A percentile compares a stretch with the other conserved stretches of the same genome.
phyloP scores from a whole-genome alignment of 1,140 invertebrate genomes.

The Lerema accius region DNA sequence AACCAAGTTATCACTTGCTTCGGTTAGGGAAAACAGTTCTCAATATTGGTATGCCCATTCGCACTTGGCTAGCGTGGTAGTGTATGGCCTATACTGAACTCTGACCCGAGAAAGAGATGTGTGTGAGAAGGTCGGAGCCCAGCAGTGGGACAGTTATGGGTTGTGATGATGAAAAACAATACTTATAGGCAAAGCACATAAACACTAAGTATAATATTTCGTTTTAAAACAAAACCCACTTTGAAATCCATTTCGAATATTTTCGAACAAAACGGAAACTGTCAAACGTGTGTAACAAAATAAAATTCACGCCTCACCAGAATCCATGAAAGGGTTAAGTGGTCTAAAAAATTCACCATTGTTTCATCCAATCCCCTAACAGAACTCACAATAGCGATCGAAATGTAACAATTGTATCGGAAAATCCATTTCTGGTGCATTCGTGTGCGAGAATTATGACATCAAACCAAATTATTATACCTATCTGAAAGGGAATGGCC shows the following conservation, averaged over 20 bases:
- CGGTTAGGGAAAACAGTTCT: too few species aligned
- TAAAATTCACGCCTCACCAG: conserved; percentile 39
- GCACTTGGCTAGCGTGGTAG: too few species aligned
- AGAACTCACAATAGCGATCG: conserved; percentile 43
- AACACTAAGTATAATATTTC: neutral
- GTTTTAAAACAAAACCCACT: neutral
- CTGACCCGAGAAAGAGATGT: too few species aligned
- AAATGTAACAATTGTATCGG: conserved; percentile 68
- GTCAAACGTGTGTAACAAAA: conserved; percentile 18
- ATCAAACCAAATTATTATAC: conserved; percentile 69
- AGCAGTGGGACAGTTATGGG: too few species aligned
- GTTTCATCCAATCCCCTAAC: conserved; percentile 46
- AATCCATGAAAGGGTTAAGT: conserved; percentile 41
- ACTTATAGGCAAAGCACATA: too few species aligned
- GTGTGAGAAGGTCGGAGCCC: too few species aligned
- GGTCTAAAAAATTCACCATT: conserved; percentile 51
- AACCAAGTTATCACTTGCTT: too few species aligned
- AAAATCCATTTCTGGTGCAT: conserved; percentile 67
- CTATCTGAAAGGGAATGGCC: conserved; percentile 44
- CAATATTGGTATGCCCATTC: too few species aligned
- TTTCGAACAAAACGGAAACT: conserved; percentile 4
- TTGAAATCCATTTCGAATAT: conserved; percentile 8
- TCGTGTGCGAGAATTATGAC: conserved; percentile 72
- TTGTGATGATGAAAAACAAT: too few species aligned
- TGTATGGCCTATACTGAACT: too few species aligned